Evolutionary conservation across 2,113 vertebrate genomes (phyloP).

Genomic region (Lycocorax pyrrhopterus): DNA sequence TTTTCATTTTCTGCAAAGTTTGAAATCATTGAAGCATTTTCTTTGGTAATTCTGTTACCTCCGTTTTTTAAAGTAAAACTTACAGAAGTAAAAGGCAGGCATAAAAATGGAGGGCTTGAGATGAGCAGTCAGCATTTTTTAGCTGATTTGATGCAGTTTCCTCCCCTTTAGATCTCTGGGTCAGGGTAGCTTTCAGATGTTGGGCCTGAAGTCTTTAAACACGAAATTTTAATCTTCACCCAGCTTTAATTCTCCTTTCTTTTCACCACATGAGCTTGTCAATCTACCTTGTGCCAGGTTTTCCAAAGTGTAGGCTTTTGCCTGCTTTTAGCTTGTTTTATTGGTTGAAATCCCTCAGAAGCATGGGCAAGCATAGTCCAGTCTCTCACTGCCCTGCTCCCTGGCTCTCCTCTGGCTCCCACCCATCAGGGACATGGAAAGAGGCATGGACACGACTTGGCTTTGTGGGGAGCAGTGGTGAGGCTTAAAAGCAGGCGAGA

Average conservation of each 20-base stretch:
- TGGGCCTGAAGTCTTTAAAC: background rate
- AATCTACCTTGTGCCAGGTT: rapidly evolving
- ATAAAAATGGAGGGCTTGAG: background rate
- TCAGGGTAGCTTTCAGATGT: background rate
- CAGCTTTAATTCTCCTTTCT: background rate
- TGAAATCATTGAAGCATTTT: background rate
- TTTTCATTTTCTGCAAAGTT: background rate
- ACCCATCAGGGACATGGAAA: background rate
- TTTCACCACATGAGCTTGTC: background rate
- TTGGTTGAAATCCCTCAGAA: rapidly evolving
- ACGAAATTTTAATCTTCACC: background rate
- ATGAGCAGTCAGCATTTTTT: background rate
- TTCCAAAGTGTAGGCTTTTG: background rate
- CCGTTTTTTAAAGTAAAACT: background rate
- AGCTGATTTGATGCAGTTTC: background rate
- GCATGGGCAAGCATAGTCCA: background rate
- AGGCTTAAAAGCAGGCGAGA: background rate
- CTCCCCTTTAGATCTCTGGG: background rate
- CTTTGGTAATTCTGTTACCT: background rate
- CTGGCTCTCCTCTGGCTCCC: background rate
- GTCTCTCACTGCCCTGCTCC: background rate
- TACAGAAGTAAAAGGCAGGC: background rate
- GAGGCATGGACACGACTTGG: background rate
- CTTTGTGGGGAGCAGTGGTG: background rate
- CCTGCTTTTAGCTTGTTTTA: background rate